Conservation (phyloP, 1,140 invertebrate genomes). For the Tetragnatha versicolor region DNA sequence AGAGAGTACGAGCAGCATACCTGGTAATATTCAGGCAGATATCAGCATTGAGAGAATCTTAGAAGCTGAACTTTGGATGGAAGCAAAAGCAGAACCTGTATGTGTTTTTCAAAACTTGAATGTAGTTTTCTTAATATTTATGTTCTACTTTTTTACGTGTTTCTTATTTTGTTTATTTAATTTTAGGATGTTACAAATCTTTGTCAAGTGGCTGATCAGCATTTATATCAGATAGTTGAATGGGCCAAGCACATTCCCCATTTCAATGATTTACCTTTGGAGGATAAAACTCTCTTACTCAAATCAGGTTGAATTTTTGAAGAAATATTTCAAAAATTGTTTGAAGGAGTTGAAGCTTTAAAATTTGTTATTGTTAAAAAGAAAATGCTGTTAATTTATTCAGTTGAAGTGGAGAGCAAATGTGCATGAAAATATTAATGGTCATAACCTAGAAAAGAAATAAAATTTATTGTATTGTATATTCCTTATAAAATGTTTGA, state of each 20-base stretch:
- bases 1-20: conserved; percentile 77
- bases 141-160: not conserved
- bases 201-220: conserved; percentile 83
- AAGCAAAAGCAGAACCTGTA: conserved; percentile 44
- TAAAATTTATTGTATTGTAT: no score
- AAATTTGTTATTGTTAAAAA: no score
- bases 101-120: not conserved
- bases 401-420: no score
- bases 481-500: no score
- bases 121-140: not conserved
- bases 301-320: conserved; percentile 67
- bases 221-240: conserved; percentile 91
- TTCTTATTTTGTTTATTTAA: conserved; percentile 33
- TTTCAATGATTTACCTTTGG: conserved; percentile 86
- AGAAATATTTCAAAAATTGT: no score
- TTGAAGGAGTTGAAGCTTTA: no score
- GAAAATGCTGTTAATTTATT: no score
- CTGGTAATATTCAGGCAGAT: conserved; percentile 58
- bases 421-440: no score
- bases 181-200: conserved; percentile 70
- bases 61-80: conserved; percentile 53
- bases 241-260: conserved; percentile 96
- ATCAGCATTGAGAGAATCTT: conserved; percentile 46
- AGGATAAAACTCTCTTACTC: conserved; percentile 89
- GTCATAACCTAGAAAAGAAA: no score